Evolutionary conservation across 2,888 invertebrate genomes (phyloP), one percentile per base, ranked within the genome.

Genomic region (Galeruca laticollis): DNA sequence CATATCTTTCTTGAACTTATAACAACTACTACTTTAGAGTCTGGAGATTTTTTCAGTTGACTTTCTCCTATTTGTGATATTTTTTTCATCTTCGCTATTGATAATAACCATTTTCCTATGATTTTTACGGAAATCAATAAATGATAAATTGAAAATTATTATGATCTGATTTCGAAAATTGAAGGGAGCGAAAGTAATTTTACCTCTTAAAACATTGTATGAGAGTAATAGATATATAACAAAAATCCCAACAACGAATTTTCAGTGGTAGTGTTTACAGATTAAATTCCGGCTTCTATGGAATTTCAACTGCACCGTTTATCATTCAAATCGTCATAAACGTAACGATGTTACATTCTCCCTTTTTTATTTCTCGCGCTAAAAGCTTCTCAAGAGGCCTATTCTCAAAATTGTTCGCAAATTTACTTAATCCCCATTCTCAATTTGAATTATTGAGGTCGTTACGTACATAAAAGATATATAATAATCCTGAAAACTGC

Each of bases 341-440:
- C 15, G 18, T 47, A 18, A 47, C 47, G 47, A 18, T 9, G 6
- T 18, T 47, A 8, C 8, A 2, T 47, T 47, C 18, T 47, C 18
- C 18, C 9, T 18, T 47, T 57, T 57, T 57, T 11, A 57, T 57
- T 57, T 57, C 18, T 0, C 56, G 26, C 11, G 15, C 56, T 15
- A 33, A 35, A 18, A 57, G 33, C 35, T n/a, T 57, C 56, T 18
- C 56, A 11, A 18, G 56, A 33, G 56, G 18, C 18, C 56, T 18
- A 35, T 57, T 57, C 33, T 35, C 18, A 18, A 57, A 57, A 57
- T 35, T 31, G 35, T 57, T 57, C 33, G 56, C 56, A 57, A 57
- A 33, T 57, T 57, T 57, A 15, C 31, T 47, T 47, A 47, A 54
- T 13, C n/a, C 15, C n/a, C 9, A 54, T 54, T n/a, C 26, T 31